These are phyloP conservation scores for Merluccius polli DNA, from an alignment of 2,797 vertebrate genomes.

Conservation along the genomic window DNA sequence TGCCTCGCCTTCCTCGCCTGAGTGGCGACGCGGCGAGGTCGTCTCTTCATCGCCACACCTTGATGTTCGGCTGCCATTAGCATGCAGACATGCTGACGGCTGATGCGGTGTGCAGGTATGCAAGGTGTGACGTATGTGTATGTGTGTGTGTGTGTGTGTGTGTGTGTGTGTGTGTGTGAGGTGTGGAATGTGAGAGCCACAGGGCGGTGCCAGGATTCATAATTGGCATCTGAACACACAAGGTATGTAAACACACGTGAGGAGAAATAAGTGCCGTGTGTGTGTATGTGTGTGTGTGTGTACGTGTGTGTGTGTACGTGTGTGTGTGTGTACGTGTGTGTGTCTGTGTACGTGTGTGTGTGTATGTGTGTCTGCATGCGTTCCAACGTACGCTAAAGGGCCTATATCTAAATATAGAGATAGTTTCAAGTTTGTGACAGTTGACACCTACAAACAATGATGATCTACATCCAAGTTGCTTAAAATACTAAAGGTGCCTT, in stretches of 20 bases:
- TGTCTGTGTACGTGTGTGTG: not conserved
- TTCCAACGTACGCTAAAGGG: not conserved
- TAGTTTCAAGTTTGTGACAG: not conserved
- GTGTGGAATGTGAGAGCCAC: not conserved
- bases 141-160: no score
- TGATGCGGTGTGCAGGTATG: not conserved
- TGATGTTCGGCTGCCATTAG: not conserved
- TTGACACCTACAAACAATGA: not conserved
- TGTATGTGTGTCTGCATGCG: not conserved
- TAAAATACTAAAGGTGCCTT: no score
- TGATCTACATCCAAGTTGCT: not conserved
- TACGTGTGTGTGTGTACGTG: not conserved
- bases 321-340: not conserved
- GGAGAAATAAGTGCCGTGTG: not conserved
- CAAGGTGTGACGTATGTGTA: not conserved
- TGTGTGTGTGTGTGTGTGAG: not conserved
- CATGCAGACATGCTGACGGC: not conserved
- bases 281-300: not conserved
- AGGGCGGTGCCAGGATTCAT: not conserved
- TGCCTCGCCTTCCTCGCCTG: not conserved
- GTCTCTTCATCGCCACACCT: not conserved
- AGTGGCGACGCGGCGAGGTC: not conserved
- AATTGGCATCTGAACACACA: slow-evolving; percentile 18
- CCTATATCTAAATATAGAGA: not conserved
- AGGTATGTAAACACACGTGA: not conserved